Base-by-base conservation (phyloP, 2,113 vertebrate genomes). In the Strigops habroptila region DNA sequence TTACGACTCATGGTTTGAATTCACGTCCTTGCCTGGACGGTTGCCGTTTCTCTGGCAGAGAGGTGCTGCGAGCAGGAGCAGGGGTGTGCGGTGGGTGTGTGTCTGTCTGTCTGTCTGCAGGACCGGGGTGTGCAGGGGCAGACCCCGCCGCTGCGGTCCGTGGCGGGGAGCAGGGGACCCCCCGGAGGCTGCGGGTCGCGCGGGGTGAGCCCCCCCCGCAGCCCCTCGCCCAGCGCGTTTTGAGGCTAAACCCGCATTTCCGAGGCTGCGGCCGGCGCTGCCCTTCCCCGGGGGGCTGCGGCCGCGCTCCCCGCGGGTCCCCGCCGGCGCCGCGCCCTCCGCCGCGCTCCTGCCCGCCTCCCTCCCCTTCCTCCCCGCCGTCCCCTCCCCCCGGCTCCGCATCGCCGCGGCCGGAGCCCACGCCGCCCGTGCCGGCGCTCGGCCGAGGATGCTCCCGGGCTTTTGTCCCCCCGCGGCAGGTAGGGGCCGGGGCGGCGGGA, bases 361-460 rank as follows among this genome's bases (percentile, higher is more conserved):
- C 95, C 86, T 81, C 95, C 90, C 86, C 95, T 93, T 94, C 96
- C 92, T 91, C 51, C 92, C 63, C 46, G 37, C 87, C 79, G 39
- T 41, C 37, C 79, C 80, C 71, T 70, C 88, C 93, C 94, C 94
- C 91, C 73, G 86, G 87, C 92, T 93, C 97, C 77, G 81, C 92
- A 82, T 75, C 51, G 65, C 51, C 80, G 13, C 83, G 80, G 78
- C 93, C 92, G 90, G 88, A 84, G 93, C 95, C 89, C 95, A 95
- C 91, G 93, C 92, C 49, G 24, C 14, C 49, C 49, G 49, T 39
- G 52, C 79, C 65, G 92, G 92, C 87, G 44, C 94, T 93, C 46
- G 46, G 46, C 82, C 95, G 83, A 87, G 96, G 95, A 94, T 95
- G 74, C 90, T 52, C 71, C 93, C 82, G 93, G 95, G 97, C 97